Conservation (phyloP, 2,797 vertebrate species). For the Periparus ater region DNA sequence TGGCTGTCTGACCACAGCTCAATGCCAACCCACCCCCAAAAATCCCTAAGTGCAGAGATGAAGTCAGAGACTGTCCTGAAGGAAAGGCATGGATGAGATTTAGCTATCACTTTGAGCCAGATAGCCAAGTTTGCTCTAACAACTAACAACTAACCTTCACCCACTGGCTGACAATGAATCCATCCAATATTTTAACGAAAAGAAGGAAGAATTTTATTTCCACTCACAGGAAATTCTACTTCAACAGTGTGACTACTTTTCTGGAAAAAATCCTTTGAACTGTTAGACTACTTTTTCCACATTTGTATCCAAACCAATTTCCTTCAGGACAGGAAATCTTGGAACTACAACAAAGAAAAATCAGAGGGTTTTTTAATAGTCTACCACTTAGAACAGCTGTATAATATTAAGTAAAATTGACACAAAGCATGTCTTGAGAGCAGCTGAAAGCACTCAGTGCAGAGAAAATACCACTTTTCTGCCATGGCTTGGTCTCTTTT, state of each 20-base stretch:
- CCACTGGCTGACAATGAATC: neutral
- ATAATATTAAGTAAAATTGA: slow-evolving; percentile 1
- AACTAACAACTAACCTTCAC: neutral
- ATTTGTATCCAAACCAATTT: neutral
- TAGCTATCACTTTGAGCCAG: neutral
- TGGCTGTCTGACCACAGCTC: neutral
- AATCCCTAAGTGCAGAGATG: neutral
- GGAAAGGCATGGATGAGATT: neutral
- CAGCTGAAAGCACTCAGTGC: neutral
- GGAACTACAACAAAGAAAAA: slow-evolving; percentile 8
- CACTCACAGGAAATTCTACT: neutral
- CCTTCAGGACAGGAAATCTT: neutral
- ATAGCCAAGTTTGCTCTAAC: neutral
- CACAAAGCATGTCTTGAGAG: neutral
- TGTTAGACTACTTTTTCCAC: neutral
- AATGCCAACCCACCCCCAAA: neutral
- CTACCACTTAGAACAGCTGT: neutral
- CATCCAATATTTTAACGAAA: neutral
- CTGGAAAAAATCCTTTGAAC: neutral
- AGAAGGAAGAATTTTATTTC: neutral
- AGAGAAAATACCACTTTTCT: neutral
- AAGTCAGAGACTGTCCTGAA: neutral
- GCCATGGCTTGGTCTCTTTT: neutral
- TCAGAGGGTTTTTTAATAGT: neutral
- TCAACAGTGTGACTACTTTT: neutral